These are phyloP conservation scores for Equus quagga DNA, from an alignment of 2,113 vertebrate genomes.

Conservation along the genomic window DNA sequence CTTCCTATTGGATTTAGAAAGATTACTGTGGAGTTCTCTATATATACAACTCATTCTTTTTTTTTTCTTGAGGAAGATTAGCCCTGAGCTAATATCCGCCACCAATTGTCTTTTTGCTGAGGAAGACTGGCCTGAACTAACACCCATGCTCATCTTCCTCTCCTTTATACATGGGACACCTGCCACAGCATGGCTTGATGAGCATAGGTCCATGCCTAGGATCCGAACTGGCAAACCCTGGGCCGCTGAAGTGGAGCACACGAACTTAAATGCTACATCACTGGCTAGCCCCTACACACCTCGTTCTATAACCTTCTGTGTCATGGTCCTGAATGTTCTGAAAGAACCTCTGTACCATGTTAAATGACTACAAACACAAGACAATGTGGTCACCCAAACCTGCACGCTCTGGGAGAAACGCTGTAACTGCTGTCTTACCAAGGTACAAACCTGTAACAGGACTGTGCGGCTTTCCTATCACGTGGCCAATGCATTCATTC, in stretches of 20 bases:
- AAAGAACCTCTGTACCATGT: not conserved
- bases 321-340: not conserved
- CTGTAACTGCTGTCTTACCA: conserved; percentile 89
- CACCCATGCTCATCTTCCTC: too few species aligned
- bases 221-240: too few species aligned
- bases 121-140: too few species aligned
- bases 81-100: too few species aligned
- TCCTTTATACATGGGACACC: too few species aligned
- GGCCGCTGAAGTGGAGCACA: too few species aligned
- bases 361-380: not conserved
- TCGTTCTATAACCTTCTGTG: not conserved
- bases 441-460: conserved; percentile 97
- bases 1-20: not conserved
- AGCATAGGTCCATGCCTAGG: too few species aligned
- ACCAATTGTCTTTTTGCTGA: too few species aligned
- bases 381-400: not conserved
- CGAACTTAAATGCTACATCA: too few species aligned
- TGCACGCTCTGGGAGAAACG: conserved; percentile 39
- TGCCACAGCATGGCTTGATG: too few species aligned
- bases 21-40: not conserved
- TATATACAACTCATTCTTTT: not conserved
- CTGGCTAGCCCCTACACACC: too few species aligned
- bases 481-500: conserved; percentile 99
- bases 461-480: conserved; percentile 99
- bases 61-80: too few species aligned